A percentile compares a stretch with the other conserved stretches of the same genome.
These are phyloP conservation scores for Pterocles burchelli DNA, from an alignment of 2,113 vertebrate species.

Conservation along the genomic window DNA sequence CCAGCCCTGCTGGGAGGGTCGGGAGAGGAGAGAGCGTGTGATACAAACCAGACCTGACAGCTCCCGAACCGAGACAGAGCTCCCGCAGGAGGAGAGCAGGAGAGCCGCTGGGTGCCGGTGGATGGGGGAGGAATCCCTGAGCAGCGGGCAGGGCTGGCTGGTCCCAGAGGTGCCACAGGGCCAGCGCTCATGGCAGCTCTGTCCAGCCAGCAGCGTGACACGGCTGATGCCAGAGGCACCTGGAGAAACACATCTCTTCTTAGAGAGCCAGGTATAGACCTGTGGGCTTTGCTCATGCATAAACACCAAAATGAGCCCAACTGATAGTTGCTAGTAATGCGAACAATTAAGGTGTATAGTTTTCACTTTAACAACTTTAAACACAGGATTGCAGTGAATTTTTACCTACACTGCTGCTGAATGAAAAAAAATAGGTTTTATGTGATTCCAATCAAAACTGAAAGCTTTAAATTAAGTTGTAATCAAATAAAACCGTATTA, in stretches of 20 bases:
- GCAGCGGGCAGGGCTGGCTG: neutral
- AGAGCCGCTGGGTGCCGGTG: neutral
- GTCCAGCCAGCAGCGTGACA: neutral
- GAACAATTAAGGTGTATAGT: neutral
- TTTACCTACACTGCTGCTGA: constrained; percentile 4
- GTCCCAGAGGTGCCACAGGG: constrained; percentile 11
- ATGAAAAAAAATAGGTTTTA: constrained; percentile 25
- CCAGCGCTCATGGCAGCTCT: neutral
- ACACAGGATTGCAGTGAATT: neutral
- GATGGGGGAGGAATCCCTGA: neutral
- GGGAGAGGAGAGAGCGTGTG: neutral
- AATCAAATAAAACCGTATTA: constrained; percentile 63
- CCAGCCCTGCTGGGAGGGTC: no score
- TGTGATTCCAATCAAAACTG: constrained; percentile 21
- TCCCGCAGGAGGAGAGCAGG: neutral
- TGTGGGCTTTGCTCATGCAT: neutral
- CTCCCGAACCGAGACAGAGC: neutral
- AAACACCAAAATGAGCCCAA: neutral
- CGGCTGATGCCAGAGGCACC: neutral
- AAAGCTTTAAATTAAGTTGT: constrained; percentile 66
- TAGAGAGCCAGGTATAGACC: neutral
- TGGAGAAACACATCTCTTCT: neutral
- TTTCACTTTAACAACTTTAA: constrained; percentile 7
- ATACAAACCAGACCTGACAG: neutral
- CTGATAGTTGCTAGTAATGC: neutral